A percentile compares a stretch with the other conserved stretches of the same genome.
Evolutionary conservation across 2,797 vertebrate species (phyloP).

Genomic region (Tapera naevia): DNA sequence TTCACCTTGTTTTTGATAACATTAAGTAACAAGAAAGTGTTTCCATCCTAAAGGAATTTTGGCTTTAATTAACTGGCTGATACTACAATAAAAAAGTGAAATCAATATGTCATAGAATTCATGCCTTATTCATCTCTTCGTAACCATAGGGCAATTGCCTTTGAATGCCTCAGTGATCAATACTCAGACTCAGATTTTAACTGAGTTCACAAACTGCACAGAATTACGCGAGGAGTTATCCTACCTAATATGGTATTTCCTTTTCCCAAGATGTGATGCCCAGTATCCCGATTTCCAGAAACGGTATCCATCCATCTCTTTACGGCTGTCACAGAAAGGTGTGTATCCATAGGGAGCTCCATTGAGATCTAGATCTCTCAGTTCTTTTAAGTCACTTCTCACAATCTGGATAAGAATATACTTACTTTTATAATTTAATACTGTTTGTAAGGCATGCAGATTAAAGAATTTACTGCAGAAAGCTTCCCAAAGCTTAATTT

Average conservation of each 20-base stretch:
- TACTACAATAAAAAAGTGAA: neutral
- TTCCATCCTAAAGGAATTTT: neutral
- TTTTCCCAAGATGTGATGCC: conserved; percentile 90
- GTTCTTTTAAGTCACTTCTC: conserved; percentile 90
- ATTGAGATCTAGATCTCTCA: conserved; percentile 87
- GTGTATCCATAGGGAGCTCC: conserved; percentile 96
- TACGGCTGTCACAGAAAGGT: conserved; percentile 94
- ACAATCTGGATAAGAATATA: conserved; percentile 83
- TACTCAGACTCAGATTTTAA: neutral
- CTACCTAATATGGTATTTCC: conserved; percentile 97
- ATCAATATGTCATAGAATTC: neutral
- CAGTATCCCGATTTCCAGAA: conserved; percentile 98
- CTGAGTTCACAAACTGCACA: neutral
- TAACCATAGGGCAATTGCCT: neutral
- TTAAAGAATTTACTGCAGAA: neutral
- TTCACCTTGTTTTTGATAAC: neutral
- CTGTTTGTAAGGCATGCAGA: neutral
- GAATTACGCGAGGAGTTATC: neutral
- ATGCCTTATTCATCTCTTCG: neutral
- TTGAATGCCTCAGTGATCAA: neutral
- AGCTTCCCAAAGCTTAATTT: neutral
- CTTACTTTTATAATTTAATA: neutral
- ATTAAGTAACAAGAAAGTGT: neutral
- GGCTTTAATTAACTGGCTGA: neutral
- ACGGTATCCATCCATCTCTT: conserved; percentile 95